Conservation (phyloP, 2,113 vertebrate species). For the Damaliscus lunatus region DNA sequence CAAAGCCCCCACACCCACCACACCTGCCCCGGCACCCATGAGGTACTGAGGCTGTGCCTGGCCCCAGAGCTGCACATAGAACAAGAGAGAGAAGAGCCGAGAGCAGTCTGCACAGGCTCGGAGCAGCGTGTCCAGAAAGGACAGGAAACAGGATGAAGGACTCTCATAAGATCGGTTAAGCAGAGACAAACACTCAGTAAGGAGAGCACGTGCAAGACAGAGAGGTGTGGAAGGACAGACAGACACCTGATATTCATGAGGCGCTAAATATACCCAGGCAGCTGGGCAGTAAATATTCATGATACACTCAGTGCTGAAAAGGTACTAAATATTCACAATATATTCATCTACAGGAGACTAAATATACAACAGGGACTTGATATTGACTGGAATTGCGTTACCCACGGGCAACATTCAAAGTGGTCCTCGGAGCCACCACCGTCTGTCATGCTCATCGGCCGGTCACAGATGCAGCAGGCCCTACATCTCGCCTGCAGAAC, state of each 20-base stretch:
- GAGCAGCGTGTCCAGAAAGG: not conserved
- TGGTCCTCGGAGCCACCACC: not conserved
- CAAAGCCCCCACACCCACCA: not conserved
- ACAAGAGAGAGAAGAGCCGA: no score
- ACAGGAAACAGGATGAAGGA: not conserved
- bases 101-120: not conserved
- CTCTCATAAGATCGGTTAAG: not conserved
- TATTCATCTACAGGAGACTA: not conserved
- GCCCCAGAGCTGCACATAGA: not conserved
- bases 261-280: not conserved
- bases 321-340: not conserved
- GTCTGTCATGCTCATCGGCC: not conserved
- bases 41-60: not conserved
- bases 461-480: not conserved
- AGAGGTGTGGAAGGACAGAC: not conserved
- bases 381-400: not conserved
- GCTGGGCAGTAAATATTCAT: not conserved
- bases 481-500: fast-evolving
- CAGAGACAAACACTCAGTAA: not conserved
- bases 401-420: not conserved
- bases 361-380: not conserved
- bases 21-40: not conserved
- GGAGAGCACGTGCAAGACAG: fast-evolving
- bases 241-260: not conserved
- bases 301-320: not conserved